phyloP scores from a whole-genome alignment of 2,113 vertebrate genomes.

The Poeciliopsis retropinna region DNA sequence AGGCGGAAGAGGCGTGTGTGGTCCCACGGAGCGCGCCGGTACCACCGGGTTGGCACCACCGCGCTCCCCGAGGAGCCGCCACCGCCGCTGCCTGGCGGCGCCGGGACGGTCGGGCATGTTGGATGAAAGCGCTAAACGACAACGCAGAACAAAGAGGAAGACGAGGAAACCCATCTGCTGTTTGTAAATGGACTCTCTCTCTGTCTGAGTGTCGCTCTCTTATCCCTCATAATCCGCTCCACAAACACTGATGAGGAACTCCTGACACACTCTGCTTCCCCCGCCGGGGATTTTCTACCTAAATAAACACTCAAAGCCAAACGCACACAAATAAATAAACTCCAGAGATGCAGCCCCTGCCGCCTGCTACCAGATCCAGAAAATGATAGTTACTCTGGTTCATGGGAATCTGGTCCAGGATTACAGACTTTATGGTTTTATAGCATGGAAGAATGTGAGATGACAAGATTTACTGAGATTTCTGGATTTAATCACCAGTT shows the following conservation, averaged over 20 bases:
- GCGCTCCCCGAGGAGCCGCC: conserved; percentile 1
- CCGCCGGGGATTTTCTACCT: conserved; percentile 67
- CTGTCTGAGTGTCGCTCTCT: conserved; percentile 60
- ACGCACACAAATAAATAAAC: conserved; percentile 43
- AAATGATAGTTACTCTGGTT: background rate
- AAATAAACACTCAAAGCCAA: conserved; percentile 59
- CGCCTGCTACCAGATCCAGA: conserved; percentile 24
- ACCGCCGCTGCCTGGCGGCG: conserved; percentile 26
- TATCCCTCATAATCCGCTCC: conserved; percentile 75
- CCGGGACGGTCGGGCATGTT: conserved; percentile 40
- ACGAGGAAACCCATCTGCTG: conserved; percentile 38
- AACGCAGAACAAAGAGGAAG: conserved; percentile 42
- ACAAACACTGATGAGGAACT: conserved; percentile 75
- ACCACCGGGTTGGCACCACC: conserved; percentile 1
- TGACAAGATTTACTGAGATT: background rate
- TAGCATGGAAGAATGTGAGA: background rate
- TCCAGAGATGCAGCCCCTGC: conserved; percentile 54
- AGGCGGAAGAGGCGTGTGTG: conserved; percentile 58
- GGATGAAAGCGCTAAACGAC: conserved; percentile 41
- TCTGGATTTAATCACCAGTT: background rate
- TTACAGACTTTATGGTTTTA: conserved; percentile 3
- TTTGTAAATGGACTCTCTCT: conserved; percentile 44
- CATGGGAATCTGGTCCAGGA: conserved; percentile 4
- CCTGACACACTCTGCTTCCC: conserved; percentile 68
- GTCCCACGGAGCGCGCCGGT: conserved; percentile 54